Base-by-base conservation (phyloP, 2,797 vertebrate species). In the Eupleurogrammus muticus region DNA sequence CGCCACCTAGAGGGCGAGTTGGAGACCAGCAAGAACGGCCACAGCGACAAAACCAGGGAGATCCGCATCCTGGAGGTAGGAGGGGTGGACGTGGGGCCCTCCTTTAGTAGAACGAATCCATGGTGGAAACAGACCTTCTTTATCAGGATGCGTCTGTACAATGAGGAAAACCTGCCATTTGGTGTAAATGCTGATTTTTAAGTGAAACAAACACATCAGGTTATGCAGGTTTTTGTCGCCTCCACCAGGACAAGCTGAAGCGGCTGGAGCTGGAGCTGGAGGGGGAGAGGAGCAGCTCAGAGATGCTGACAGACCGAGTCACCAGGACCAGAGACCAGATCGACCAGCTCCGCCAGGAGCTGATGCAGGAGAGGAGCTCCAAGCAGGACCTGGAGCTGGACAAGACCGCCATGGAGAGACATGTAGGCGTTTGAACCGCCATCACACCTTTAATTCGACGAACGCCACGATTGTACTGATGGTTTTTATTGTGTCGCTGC, bases 361-460 rank as follows among this genome's bases (percentile, higher is more conserved):
- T 99, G 64, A 94, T 97, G 94, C 96, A 98, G 89, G 97, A 99
- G 59, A 93, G 97, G 13, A 95, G 96, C 1, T 90, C 91, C 60
- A 95, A 96, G 47, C 97, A 99, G 90, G 97, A 99, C 86, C 90
- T 99, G 83, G 97, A 99, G 87, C 95, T 97, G 16, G 97, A 99
- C 88, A 99, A 99, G 83, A 96, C 95, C 44, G 92, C 96, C 0
- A 88, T 98, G 93, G 97, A 99, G 91, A 94, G 97, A 89, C 84
- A 84, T 2, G 83, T 91, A 70, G 1, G 54, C 23, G 19, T 48
- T 24, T 60, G 3, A 21, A 17, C 59, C 7, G 14, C 1, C 28
- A 47, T 28, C 44, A 20, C 28, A 13, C 23, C 5, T 63, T 4
- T 14, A 20, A 32, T 7, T 64, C 24, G 21, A 23, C 3, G 12